A percentile compares a stretch with the other conserved stretches of the same genome.
Evolutionary conservation across 2,113 vertebrate genomes (phyloP).

Genomic region (Forbesichthys agassizii): DNA sequence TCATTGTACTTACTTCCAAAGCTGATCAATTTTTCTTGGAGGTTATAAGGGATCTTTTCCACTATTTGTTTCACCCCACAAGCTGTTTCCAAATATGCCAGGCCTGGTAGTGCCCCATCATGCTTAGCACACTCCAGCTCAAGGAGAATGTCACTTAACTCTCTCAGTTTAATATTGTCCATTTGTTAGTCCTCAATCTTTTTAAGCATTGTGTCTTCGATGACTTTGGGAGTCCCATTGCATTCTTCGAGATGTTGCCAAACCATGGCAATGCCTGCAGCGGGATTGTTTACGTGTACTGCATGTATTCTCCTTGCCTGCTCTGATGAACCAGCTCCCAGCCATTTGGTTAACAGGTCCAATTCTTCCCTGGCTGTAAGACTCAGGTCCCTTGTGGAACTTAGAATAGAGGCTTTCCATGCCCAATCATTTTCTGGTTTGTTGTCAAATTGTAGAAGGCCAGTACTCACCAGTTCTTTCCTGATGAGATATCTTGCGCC

Average conservation of each 20-base stretch:
- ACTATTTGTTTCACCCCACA: constrained; percentile 31
- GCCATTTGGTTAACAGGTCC: too few relatives aligned
- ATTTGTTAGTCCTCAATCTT: constrained; percentile 24
- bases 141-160: constrained; percentile 9
- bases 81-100: constrained; percentile 26
- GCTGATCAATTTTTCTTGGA: constrained; percentile 25
- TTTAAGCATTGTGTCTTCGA: constrained; percentile 21
- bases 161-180: constrained; percentile 12
- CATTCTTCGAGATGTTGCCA: too few relatives aligned
- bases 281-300: too few relatives aligned
- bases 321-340: too few relatives aligned
- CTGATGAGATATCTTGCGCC: neutral
- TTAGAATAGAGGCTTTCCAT: constrained; percentile 4
- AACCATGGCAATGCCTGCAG: too few relatives aligned
- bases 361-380: too few relatives aligned
- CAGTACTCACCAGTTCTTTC: neutral
- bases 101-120: constrained; percentile 5
- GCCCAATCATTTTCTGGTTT: neutral
- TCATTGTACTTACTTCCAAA: constrained; percentile 23
- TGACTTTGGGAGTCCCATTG: constrained; percentile 1
- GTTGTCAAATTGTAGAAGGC: neutral
- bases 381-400: neutral
- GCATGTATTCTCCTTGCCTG: too few relatives aligned
- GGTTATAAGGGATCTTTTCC: constrained; percentile 18
- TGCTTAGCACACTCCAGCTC: constrained; percentile 14